Conservation (phyloP, 2,888 invertebrate species). For the Nomada ferruginata region DNA sequence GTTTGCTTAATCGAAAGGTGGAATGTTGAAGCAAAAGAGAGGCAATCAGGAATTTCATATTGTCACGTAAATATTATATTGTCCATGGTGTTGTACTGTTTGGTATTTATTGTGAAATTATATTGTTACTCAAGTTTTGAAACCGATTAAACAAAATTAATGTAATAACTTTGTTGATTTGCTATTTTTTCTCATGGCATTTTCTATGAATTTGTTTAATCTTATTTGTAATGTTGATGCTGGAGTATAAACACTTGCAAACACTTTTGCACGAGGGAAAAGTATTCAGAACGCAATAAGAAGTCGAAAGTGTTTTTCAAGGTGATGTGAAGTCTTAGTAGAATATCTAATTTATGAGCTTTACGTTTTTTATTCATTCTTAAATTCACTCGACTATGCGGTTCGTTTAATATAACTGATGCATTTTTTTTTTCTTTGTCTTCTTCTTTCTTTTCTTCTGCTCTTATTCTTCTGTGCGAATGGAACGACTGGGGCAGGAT, state of each 20-base stretch:
- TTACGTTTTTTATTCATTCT: no score
- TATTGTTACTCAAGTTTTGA: no score
- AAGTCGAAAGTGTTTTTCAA: no score
- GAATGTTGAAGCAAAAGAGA: not conserved
- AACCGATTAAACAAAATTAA: not conserved
- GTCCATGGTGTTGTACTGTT: no score
- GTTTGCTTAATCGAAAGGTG: not conserved
- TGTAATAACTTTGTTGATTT: no score
- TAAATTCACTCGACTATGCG: not conserved
- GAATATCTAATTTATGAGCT: no score
- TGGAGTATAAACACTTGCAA: no score
- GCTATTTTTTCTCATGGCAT: no score
- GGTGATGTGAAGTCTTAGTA: no score
- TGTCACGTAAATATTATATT: not conserved
- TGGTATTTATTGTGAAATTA: no score
- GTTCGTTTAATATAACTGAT: not conserved
- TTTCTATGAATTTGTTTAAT: not conserved
- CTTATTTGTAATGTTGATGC: not conserved
- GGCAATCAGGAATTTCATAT: not conserved
- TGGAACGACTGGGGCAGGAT: not conserved
- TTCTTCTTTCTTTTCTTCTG: not conserved
- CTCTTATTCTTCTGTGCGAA: not conserved
- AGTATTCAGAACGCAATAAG: no score
- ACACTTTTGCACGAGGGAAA: no score
- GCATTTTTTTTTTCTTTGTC: not conserved